Conservation (phyloP, 2,888 invertebrate genomes). For the Polydrusus tereticollis region DNA sequence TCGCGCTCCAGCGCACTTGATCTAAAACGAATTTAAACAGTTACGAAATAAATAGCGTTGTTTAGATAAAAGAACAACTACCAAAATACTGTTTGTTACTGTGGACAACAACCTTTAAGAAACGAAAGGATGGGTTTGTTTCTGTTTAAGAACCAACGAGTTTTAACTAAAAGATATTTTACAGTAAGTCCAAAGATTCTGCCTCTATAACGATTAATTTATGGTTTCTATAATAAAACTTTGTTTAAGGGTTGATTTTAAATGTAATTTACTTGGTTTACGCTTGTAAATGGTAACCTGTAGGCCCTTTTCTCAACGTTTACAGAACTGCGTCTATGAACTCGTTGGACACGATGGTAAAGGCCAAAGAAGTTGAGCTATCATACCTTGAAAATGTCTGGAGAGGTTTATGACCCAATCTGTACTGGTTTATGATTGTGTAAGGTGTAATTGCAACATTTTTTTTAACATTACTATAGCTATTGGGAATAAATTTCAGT, state of each 20-base stretch:
- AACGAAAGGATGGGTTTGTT: slow-evolving; percentile 30
- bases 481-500: no score
- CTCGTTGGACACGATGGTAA: slow-evolving; percentile 12
- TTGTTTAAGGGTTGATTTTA: no score
- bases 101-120: slow-evolving; percentile 40
- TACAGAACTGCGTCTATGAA: background rate
- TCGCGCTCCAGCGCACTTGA: background rate
- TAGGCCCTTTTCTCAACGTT: background rate
- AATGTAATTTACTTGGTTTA: no score
- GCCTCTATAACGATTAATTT: no score
- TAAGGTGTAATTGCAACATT: slow-evolving; percentile 14
- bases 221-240: no score
- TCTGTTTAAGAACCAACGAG: slow-evolving; percentile 8
- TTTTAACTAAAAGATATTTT: background rate
- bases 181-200: no score
- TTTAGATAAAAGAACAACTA: slow-evolving; percentile 33
- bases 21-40: slow-evolving; percentile 4
- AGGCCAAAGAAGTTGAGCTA: slow-evolving; percentile 20
- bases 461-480: no score
- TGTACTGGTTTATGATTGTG: slow-evolving; percentile 22
- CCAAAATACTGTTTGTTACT: slow-evolving; percentile 36
- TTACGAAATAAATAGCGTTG: slow-evolving; percentile 26
- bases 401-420: slow-evolving; percentile 37
- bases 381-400: slow-evolving; percentile 35
- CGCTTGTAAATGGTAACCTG: no score